Percentiles rank a stretch among this genome's conserved stretches.
phyloP scores from a whole-genome alignment of 2,888 invertebrate species.

The Sarcophaga caerulescens region DNA sequence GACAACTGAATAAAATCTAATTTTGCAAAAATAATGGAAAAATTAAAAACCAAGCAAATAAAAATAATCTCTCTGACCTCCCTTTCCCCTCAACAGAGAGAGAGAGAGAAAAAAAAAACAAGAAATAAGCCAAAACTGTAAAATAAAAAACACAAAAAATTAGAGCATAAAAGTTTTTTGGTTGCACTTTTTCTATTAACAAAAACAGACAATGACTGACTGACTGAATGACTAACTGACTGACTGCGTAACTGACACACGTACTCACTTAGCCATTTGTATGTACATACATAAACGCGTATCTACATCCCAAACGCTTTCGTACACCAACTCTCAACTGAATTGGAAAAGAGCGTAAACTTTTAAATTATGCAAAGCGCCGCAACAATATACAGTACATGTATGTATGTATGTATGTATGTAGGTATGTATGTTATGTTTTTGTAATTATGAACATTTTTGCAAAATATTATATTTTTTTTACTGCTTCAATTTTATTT shows the following conservation, averaged over 20 bases:
- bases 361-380: constrained; percentile 64
- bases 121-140: constrained; percentile 29
- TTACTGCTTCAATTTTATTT: too few species aligned
- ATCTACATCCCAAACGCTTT: background rate
- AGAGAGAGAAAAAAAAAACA: background rate
- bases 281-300: background rate
- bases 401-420: constrained; percentile 32
- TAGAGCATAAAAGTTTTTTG: constrained; percentile 51
- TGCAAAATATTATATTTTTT: too few species aligned
- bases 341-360: constrained; percentile 43
- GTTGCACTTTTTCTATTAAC: constrained; percentile 38
- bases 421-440: constrained; percentile 47
- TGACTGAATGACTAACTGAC: constrained; percentile 1
- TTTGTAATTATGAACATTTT: constrained; percentile 56
- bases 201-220: constrained; percentile 2
- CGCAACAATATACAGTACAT: constrained; percentile 42
- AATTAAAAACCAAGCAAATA: constrained; percentile 5
- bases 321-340: background rate
- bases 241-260: background rate
- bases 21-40: constrained; percentile 41
- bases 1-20: constrained; percentile 49
- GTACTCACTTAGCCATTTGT: constrained; percentile 1
- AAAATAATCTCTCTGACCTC: background rate
- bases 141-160: constrained; percentile 21
- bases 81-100: background rate